Conservation (phyloP, 1,140 invertebrate genomes). For the Camponotus pennsylvanicus region DNA sequence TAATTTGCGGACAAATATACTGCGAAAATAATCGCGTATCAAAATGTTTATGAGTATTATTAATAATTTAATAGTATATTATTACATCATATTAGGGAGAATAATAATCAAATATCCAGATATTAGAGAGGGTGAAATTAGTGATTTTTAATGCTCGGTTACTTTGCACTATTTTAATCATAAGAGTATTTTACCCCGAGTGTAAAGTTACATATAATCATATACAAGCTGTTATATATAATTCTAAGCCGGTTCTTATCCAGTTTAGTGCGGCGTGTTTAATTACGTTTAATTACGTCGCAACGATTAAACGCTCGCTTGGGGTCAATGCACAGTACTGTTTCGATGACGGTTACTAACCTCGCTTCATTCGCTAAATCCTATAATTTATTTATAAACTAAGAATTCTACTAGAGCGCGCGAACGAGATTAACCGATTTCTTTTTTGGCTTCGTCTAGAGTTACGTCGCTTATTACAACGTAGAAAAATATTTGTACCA, state of each 20-base stretch:
- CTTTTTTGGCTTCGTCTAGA: slow-evolving; percentile 67
- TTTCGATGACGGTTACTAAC: slow-evolving; percentile 74
- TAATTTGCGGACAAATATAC: neutral
- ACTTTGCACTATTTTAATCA: neutral
- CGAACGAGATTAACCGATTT: slow-evolving; percentile 39
- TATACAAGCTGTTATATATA: slow-evolving; percentile 23
- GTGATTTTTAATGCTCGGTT: neutral
- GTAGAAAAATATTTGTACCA: neutral
- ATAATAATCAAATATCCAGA: neutral
- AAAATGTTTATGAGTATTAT: neutral
- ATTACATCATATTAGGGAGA: slow-evolving; percentile 2
- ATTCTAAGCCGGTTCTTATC: slow-evolving; percentile 34
- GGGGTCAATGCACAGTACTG: slow-evolving; percentile 78
- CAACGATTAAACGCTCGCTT: slow-evolving; percentile 61
- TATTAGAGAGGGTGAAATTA: neutral
- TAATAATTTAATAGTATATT: slow-evolving; percentile 14
- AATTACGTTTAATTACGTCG: slow-evolving; percentile 44
- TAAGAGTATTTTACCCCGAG: neutral
- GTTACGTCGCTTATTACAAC: neutral
- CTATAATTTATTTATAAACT: slow-evolving; percentile 75
- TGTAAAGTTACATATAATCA: slow-evolving; percentile 5
- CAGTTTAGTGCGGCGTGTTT: slow-evolving; percentile 24
- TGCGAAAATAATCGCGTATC: neutral
- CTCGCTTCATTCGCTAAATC: slow-evolving; percentile 72
- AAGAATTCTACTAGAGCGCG: neutral